Base-by-base conservation (phyloP, 2,797 vertebrate species). In the Amniataba percoides region DNA sequence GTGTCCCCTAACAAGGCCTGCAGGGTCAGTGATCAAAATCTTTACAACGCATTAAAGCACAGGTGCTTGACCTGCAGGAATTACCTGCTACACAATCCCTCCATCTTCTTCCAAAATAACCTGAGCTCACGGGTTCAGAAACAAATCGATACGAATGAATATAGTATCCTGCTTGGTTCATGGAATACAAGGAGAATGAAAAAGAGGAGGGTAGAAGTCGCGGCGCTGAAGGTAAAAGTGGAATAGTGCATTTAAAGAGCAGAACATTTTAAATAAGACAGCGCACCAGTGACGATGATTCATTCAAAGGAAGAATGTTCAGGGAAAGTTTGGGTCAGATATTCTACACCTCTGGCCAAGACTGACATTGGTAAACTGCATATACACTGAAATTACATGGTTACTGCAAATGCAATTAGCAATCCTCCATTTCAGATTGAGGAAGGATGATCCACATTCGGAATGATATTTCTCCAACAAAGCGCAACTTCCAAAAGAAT, bases 341-440 rank as follows among this genome's bases (percentile, higher is more conserved):
- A 66, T 75, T 74, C 57, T 81, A 55, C 77, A 76, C 57, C 64
- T 75, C 59, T 39, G 75, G 67, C 80, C 71, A 80, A 71, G n/a
- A 21, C 76, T 64, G 60, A 46, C 53, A 46, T 51, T 43, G 60
- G 56, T 71, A 66, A 72, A 74, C 55, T 4, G 65, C 71, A 66
- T 65, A 74, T 71, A 46, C 75, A 51, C 79, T 70, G 67, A 68
- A 87, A 88, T 88, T 84, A 84, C 72, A 87, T 9, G 39, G 52
- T 72, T 70, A 36, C 40, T 65, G 78, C 61, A 66, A 72, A 81
- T 53, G 63, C 72, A 51, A 84, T 81, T 75, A 88, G 64, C 45
- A 8, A 62, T 43, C 68, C 57, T 67, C 67, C n/a, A 7, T 74
- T 51, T 77, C 25, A 65, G 71, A 85, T 78, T 83, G 51, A 86